These are phyloP conservation scores for Orgyia antiqua DNA, from an alignment of 2,888 invertebrate species.

Conservation along the genomic window DNA sequence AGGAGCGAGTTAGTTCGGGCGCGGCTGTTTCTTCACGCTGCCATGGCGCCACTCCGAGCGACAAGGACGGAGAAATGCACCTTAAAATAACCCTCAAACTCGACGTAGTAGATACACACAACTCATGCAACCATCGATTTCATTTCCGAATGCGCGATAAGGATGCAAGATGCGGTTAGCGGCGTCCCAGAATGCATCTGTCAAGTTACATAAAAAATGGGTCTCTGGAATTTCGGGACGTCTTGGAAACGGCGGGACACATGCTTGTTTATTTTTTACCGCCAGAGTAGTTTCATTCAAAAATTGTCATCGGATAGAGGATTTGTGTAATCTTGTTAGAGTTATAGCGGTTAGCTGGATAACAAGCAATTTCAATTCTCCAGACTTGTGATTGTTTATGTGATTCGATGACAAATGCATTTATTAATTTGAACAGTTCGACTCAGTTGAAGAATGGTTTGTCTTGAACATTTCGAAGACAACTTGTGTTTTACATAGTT, in stretches of 20 bases:
- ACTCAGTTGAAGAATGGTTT: too few relatives aligned
- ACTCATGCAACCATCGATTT: constrained; percentile 49
- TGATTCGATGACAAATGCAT: constrained; percentile 23
- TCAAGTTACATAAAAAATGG: constrained; percentile 68
- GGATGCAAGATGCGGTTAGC: constrained; percentile 74
- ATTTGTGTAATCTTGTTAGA: constrained; percentile 76
- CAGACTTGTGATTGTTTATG: constrained; percentile 19
- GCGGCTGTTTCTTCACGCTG: constrained; percentile 41
- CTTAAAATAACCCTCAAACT: constrained; percentile 71
- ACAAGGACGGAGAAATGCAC: constrained; percentile 63
- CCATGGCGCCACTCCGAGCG: constrained; percentile 66
- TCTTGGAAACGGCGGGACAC: constrained; percentile 59
- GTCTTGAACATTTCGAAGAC: too few relatives aligned
- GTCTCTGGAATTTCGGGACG: constrained; percentile 72
- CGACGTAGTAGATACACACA: constrained; percentile 52
- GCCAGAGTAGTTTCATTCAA: constrained; percentile 68
- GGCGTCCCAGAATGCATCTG: constrained; percentile 75
- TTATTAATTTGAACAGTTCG: too few relatives aligned
- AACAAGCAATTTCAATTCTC: constrained; percentile 45
- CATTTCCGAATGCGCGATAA: constrained; percentile 62
- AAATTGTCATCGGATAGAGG: constrained; percentile 68
- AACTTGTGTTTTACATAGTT: too few relatives aligned
- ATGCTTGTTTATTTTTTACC: constrained; percentile 70
- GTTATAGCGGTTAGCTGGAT: constrained; percentile 53
- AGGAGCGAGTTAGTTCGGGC: constrained; percentile 52